Evolutionary conservation across 2,888 invertebrate genomes (phyloP).

Genomic region (Leptinotarsa tumamoca): DNA sequence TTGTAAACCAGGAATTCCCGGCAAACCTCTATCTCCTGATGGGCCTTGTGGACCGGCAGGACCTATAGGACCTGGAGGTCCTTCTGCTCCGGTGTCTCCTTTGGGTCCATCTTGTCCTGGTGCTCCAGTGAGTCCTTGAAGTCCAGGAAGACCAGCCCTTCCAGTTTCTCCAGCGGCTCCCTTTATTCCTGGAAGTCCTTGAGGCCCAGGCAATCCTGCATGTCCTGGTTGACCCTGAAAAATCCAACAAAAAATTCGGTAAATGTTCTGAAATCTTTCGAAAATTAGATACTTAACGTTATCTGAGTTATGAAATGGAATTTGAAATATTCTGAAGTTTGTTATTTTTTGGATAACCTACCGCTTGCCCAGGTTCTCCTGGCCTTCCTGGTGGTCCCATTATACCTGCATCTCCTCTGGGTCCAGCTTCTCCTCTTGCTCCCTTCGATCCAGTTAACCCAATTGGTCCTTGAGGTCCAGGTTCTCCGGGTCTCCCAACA

Average conservation of each 20-base stretch:
- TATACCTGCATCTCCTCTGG: constrained; percentile 80
- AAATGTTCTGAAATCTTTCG: no score
- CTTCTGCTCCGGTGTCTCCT: constrained; percentile 79
- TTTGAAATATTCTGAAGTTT: neutral
- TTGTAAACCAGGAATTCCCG: constrained; percentile 73
- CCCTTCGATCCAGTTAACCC: constrained; percentile 80
- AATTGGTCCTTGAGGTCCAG: constrained; percentile 72
- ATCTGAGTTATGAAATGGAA: no score
- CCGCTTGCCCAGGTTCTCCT: constrained; percentile 79
- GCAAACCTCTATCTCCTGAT: constrained; percentile 76
- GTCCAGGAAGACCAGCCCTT: constrained; percentile 75
- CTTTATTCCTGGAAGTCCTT: constrained; percentile 79
- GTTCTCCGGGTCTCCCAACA: constrained; percentile 74
- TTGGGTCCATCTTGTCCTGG: constrained; percentile 80
- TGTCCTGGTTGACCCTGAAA: constrained; percentile 78
- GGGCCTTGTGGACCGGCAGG: constrained; percentile 78
- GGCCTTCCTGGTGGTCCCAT: constrained; percentile 83
- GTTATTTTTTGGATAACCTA: constrained; percentile 61
- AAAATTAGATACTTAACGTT: no score
- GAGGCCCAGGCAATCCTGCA: constrained; percentile 77
- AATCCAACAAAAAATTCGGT: neutral
- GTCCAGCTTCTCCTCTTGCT: constrained; percentile 79
- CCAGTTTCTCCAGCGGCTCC: constrained; percentile 79
- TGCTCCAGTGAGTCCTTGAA: constrained; percentile 77
- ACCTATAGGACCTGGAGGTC: constrained; percentile 78